Evolutionary conservation across 2,888 invertebrate genomes (phyloP).

Genomic region (Eupithecia vulgata): DNA sequence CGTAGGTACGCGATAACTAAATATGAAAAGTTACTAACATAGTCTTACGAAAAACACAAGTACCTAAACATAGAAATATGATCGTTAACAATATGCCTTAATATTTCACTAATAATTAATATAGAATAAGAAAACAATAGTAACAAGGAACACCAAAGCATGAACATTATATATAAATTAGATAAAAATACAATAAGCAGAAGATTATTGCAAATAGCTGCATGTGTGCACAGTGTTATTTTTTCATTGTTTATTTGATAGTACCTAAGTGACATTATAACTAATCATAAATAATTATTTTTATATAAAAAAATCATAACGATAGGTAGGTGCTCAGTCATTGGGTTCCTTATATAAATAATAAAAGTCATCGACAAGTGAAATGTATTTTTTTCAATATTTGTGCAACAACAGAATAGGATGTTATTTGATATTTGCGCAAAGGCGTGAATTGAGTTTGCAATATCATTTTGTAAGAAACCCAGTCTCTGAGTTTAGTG

Average conservation of each 20-base stretch:
- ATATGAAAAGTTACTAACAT: no score
- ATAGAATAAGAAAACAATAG: neutral
- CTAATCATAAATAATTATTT: neutral
- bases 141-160: neutral
- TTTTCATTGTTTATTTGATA: neutral
- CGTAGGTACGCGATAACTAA: no score
- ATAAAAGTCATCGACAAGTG: neutral
- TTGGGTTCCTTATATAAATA: neutral
- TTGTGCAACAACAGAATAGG: neutral
- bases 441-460: neutral
- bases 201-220: neutral
- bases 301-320: neutral
- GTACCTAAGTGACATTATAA: neutral
- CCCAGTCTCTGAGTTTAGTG: neutral
- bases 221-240: neutral
- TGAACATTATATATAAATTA: neutral
- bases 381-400: neutral
- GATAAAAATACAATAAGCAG: neutral
- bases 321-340: neutral
- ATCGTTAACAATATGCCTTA: no score
- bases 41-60: no score
- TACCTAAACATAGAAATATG: no score
- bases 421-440: neutral
- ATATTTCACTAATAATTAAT: no score
- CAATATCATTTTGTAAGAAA: neutral